Base-by-base conservation (phyloP, 2,888 invertebrate species). In the Conomelus anceps region DNA sequence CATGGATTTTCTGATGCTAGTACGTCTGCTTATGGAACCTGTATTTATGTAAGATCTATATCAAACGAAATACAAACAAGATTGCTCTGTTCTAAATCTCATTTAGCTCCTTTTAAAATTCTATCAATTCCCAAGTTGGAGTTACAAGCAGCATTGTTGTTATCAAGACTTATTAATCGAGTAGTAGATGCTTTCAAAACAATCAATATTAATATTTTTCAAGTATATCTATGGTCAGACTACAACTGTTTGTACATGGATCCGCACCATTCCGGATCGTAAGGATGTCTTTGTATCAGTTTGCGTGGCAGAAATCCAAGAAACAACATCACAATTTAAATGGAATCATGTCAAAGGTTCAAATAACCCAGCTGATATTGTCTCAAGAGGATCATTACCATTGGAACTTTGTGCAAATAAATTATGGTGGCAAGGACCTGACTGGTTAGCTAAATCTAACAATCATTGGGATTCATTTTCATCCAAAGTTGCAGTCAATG, bases 351-450 rank as follows among this genome's bases (percentile, higher is more conserved):
- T 90, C 20, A 20, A 89, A 0, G 91, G 91, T 0, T 87, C 90
- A 0, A 87, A 90, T 4, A 93, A 93, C 89, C 92, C 92, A 0
- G 93, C 92, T 3, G 92, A 92, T 85, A 89, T 91, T 24, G 91
- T 92, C 0, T 91, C 92, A 23, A n/a, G 88, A n/a, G 90, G 90
- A 0, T 24, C 88, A 17, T 23, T 86, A 7, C 86, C 88, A 3
- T 84, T 34, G 1, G 85, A 90, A 23, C 88, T 89, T 20, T 29
- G 22, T 3, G 34, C 84, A 0, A 87, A 90, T 89, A 23, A 26
- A 13, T 84, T 89, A 3, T 91, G 89, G 89, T 91, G 90, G 90
- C 22, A 26, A 22, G 90, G 89, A 22, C 88, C 90, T 23, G 3
- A 22, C 13, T 90, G 90, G n/a, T 26, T 92, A 1, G 22, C n/a